Conservation (phyloP, 2,888 invertebrate genomes). For the Matsumyia berberina region DNA sequence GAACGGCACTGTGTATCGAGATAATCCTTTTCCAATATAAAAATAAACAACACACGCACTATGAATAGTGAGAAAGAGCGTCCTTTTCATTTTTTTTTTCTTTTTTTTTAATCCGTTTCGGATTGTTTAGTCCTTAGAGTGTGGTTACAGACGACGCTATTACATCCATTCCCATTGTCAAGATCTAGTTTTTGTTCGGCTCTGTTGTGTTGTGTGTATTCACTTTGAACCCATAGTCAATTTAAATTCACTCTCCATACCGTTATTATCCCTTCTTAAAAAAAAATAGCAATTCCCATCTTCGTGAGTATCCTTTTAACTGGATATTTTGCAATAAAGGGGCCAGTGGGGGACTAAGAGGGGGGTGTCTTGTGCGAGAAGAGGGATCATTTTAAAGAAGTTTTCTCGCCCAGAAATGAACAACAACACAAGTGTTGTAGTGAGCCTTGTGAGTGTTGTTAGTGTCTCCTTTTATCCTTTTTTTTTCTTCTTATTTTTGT, state of each 20-base stretch:
- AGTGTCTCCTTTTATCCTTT: conserved; percentile 8
- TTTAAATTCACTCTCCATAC: conserved; percentile 72
- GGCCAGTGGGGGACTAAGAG: too few species aligned
- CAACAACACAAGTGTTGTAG: conserved; percentile 42
- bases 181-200: background rate
- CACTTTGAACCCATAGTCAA: conserved; percentile 59
- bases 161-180: conserved; percentile 11
- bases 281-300: conserved; percentile 66
- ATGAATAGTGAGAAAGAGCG: conserved; percentile 4
- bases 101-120: conserved; percentile 31
- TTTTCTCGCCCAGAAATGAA: conserved; percentile 62
- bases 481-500: conserved; percentile 12
- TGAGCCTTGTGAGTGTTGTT: too few species aligned
- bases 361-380: too few species aligned
- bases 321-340: conserved; percentile 68
- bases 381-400: conserved; percentile 66
- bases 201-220: too few species aligned
- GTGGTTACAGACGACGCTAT: conserved; percentile 37
- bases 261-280: conserved; percentile 74
- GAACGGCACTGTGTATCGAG: conserved; percentile 25
- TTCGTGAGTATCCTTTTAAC: conserved; percentile 64
- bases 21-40: conserved; percentile 65
- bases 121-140: conserved; percentile 35
- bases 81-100: too few species aligned
- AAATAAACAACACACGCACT: conserved; percentile 46